A percentile compares a stretch with the other conserved stretches of the same genome.
Evolutionary conservation across 1,140 invertebrate genomes (phyloP).

Genomic region (Pachypsylla venusta): DNA sequence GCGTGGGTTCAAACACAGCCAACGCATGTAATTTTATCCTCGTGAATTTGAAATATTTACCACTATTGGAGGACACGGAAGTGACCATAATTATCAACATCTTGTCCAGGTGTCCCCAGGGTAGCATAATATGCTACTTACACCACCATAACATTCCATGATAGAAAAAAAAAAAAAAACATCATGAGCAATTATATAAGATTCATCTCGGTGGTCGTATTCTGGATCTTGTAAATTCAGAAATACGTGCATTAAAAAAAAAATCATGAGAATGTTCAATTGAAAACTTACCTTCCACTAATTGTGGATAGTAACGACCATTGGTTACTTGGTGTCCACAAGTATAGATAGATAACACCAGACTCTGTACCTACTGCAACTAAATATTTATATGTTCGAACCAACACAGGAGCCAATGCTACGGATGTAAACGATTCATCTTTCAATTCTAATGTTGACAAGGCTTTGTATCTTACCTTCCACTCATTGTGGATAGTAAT

Average conservation of each 20-base stretch:
- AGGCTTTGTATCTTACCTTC: slow-evolving; percentile 28
- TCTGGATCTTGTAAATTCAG: neutral
- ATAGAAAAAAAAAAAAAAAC: slow-evolving; percentile 13
- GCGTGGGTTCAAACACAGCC: too few species aligned
- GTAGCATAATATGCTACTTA: too few species aligned
- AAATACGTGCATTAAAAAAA: slow-evolving; percentile 9
- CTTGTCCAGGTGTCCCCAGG: too few species aligned
- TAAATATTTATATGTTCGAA: slow-evolving; percentile 38
- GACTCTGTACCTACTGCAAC: slow-evolving; percentile 62
- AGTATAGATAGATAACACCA: slow-evolving; percentile 43
- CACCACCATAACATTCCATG: slow-evolving; percentile 14
- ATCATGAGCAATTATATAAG: neutral
- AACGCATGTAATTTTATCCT: too few species aligned
- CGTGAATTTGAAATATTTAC: too few species aligned
- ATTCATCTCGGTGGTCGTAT: slow-evolving; percentile 12
- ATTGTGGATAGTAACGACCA: slow-evolving; percentile 8
- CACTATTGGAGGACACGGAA: too few species aligned
- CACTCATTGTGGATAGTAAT: neutral
- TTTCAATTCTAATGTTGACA: slow-evolving; percentile 33
- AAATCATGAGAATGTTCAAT: slow-evolving; percentile 24
- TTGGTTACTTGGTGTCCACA: slow-evolving; percentile 24
- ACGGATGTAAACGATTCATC: slow-evolving; percentile 65
- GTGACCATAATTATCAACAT: too few species aligned
- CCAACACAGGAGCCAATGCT: slow-evolving; percentile 40
- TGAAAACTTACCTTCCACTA: slow-evolving; percentile 26